A percentile compares a stretch with the other conserved stretches of the same genome.
Evolutionary conservation across 2,888 invertebrate genomes (phyloP).

Genomic region (Acanthopleura granulata): DNA sequence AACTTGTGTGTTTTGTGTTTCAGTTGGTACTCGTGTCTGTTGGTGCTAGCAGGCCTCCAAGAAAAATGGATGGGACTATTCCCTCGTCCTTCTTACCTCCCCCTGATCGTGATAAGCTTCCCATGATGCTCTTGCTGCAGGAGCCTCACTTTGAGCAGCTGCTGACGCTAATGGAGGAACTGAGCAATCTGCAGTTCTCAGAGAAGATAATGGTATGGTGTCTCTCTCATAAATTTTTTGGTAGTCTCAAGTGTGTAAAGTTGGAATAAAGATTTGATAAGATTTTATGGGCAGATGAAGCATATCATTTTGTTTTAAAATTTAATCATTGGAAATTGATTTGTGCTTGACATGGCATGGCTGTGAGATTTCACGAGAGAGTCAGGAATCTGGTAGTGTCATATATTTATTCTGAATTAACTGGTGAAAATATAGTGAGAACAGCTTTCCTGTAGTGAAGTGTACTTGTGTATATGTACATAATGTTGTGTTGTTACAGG

Average conservation of each 20-base stretch:
- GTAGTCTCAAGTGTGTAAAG: too few relatives aligned
- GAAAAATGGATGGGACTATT: constrained; percentile 80
- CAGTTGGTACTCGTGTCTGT: constrained; percentile 91
- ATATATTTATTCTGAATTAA: too few relatives aligned
- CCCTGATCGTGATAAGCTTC: constrained; percentile 83
- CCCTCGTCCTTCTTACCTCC: constrained; percentile 90
- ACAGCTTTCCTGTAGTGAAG: too few relatives aligned
- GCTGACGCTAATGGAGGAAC: constrained; percentile 89
- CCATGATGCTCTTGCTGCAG: constrained; percentile 85
- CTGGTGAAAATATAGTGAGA: too few relatives aligned
- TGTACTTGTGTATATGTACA: too few relatives aligned
- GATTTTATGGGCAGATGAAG: too few relatives aligned
- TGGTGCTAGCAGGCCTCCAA: constrained; percentile 78
- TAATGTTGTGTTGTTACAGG: constrained; percentile 35
- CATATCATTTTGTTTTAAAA: too few relatives aligned
- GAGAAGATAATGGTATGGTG: constrained; percentile 57
- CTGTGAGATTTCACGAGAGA: too few relatives aligned
- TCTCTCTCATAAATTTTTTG: neutral
- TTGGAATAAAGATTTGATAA: too few relatives aligned
- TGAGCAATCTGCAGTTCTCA: constrained; percentile 87
- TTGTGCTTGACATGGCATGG: too few relatives aligned
- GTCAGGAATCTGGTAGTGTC: too few relatives aligned
- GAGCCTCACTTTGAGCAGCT: constrained; percentile 92
- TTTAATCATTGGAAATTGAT: too few relatives aligned
- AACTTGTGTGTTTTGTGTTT: constrained; percentile 23